Conservation (phyloP, 2,113 vertebrate genomes). For the Psephotus haematonotus region DNA sequence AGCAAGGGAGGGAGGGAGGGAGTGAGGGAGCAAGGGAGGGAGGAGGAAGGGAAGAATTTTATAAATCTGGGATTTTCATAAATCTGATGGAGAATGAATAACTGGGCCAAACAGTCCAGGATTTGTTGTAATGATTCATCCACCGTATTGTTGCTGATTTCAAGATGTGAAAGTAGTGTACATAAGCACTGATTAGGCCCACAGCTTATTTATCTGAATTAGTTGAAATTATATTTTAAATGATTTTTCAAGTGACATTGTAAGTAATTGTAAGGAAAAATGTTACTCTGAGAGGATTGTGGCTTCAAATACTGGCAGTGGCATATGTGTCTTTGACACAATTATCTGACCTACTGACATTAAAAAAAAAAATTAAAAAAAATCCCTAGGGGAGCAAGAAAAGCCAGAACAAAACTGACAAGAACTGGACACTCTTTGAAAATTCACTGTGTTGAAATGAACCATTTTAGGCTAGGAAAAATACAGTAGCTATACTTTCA, state of each 20-base stretch:
- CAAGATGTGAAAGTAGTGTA: background rate
- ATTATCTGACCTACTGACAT: background rate
- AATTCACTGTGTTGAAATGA: background rate
- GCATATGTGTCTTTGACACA: background rate
- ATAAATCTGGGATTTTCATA: background rate
- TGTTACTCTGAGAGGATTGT: background rate
- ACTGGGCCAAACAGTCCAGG: background rate
- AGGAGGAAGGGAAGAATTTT: background rate
- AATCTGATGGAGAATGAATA: background rate
- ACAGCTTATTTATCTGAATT: background rate
- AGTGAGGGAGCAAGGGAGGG: too few species aligned
- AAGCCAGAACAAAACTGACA: background rate
- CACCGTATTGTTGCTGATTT: background rate
- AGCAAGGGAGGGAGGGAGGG: background rate
- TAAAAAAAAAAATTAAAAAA: background rate
- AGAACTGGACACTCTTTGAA: background rate
- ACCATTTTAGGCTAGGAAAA: background rate
- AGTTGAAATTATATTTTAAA: background rate
- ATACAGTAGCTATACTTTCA: background rate
- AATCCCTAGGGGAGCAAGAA: background rate
- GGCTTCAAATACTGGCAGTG: background rate
- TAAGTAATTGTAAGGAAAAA: background rate
- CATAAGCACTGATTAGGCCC: background rate
- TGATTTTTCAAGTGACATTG: background rate
- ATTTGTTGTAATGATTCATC: background rate